phyloP scores from a whole-genome alignment of 2,113 vertebrate species.

The Fulica atra region DNA sequence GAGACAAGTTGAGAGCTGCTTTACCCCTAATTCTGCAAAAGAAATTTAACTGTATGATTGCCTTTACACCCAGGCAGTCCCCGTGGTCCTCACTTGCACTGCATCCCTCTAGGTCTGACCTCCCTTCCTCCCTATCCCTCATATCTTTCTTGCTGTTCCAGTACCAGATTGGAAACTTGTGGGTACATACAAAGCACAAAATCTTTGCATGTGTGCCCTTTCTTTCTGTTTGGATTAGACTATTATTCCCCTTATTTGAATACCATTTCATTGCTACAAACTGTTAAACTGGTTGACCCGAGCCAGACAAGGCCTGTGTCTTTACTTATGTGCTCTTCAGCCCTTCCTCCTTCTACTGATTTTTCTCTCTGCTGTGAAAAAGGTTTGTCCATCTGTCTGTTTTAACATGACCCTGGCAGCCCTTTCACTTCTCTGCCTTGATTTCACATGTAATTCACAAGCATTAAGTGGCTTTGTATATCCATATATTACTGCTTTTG shows the following conservation, averaged over 20 bases:
- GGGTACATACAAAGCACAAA: neutral
- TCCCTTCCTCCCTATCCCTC: accelerated
- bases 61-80: neutral
- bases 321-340: neutral
- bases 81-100: neutral
- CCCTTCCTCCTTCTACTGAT: neutral
- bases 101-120: neutral
- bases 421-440: neutral
- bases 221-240: neutral
- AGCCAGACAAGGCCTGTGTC: neutral
- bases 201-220: neutral
- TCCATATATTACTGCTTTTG: neutral
- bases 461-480: neutral
- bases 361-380: neutral
- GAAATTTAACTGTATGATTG: accelerated
- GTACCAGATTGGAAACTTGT: neutral
- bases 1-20: neutral
- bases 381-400: neutral
- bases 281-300: neutral
- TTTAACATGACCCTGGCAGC: neutral
- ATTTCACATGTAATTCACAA: neutral
- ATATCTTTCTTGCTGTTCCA: neutral
- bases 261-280: neutral
- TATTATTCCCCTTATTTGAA: neutral
- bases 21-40: neutral